Base-by-base conservation (phyloP, 2,797 vertebrate species). In the Amphiprion clarkii region DNA sequence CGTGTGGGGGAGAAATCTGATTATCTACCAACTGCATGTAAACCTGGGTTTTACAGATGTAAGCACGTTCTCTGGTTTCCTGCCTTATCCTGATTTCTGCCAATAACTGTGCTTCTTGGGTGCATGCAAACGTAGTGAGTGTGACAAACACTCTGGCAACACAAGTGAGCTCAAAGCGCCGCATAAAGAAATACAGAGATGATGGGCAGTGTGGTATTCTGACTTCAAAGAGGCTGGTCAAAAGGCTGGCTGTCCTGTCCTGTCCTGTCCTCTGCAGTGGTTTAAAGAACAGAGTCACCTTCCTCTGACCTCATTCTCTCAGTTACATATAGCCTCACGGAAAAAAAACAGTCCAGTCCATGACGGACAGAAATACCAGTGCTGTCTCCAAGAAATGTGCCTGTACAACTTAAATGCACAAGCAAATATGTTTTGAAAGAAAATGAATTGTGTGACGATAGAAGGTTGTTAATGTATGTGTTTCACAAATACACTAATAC, bases 61-160 rank as follows among this genome's bases (percentile, higher is more conserved):
- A 29, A 61, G 66, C 7, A 48, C 21, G 9, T 49, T 49, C 48
- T 69, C 42, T 7, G 31, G 69, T 79, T 79, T 67, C 27, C 74
- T 64, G 42, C 69, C 46, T 14, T 68, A 67, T 75, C 56, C 59
- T 19, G n/a, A 60, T 82, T 86, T 58, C 61, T 33, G 68, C 56
- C 27, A 33, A 36, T 78, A 65, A 60, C 65, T 48, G 48, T 52
- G 48, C 67, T 33, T 62, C 31, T 55, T n/a, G 56, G 19, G 61
- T 46, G 40, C 21, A 57, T 81, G 66, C 48, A 13, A 58, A 66
- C 46, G 64, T 66, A 63, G 73, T 33, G 57, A 76, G 73, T 42
- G 67, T 72, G 84, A 89, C 76, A 66, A 75, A 72, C 52, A 58
- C 79, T 75, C 67, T 42, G 78, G 81, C 60, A 21, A 69, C 62